Evolutionary conservation across 1,140 invertebrate genomes (phyloP).

Genomic region (Pogonomyrmex barbatus): DNA sequence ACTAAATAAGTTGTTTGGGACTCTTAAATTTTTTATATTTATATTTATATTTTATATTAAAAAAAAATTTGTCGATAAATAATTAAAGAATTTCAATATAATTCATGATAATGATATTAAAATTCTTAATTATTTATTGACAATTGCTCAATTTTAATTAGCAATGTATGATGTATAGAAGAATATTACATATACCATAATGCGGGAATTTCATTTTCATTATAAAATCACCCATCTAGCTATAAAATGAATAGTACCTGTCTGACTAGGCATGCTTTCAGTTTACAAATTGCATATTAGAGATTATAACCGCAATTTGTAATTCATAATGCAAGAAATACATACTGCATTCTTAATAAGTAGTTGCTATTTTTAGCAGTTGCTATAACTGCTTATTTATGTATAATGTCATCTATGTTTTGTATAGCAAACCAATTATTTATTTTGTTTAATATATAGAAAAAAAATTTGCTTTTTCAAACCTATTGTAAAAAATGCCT

Average conservation of each 20-base stretch:
- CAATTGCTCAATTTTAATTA: constrained; percentile 4
- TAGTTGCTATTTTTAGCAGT: too few species aligned
- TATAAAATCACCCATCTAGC: background rate
- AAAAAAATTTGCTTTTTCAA: background rate
- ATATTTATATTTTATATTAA: background rate
- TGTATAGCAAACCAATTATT: background rate
- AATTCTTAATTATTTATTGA: too few species aligned
- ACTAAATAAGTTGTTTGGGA: background rate
- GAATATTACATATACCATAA: background rate
- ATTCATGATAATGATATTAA: background rate
- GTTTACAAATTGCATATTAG: constrained; percentile 21
- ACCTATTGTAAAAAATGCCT: background rate
- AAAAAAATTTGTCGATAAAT: background rate
- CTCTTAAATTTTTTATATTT: background rate
- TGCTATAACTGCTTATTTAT: too few species aligned
- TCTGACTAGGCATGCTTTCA: background rate
- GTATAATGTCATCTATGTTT: background rate
- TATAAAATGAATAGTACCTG: background rate
- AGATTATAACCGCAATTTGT: constrained; percentile 29
- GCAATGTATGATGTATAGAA: background rate
- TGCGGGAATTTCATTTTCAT: background rate
- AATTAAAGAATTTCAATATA: background rate
- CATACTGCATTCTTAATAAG: constrained; percentile 1
- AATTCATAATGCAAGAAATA: constrained; percentile 16
- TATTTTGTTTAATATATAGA: background rate